Conservation (phyloP, 2,113 vertebrate species). For the Gymnarchus niloticus region DNA sequence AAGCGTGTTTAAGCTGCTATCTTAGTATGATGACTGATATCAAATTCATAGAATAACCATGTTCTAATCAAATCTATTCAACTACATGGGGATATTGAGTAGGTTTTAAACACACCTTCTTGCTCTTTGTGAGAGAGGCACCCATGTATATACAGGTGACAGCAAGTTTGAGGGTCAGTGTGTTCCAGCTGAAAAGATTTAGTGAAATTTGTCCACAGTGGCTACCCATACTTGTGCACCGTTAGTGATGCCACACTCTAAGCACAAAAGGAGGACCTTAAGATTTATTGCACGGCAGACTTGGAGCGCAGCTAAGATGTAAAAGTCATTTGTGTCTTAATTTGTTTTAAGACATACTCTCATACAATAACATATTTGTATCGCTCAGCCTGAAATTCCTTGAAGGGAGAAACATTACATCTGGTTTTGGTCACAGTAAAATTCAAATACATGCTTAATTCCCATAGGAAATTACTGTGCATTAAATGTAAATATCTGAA, state of each 20-base stretch:
- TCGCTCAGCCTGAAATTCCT: background rate
- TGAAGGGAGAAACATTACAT: constrained; percentile 29
- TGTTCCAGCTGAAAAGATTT: too few species aligned
- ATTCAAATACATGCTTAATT: constrained; percentile 38
- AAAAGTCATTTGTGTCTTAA: background rate
- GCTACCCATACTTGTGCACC: background rate
- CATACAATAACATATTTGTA: background rate
- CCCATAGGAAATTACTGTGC: constrained; percentile 29
- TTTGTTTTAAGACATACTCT: background rate
- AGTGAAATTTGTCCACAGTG: background rate
- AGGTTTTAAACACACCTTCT: too few species aligned
- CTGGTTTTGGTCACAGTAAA: constrained; percentile 59
- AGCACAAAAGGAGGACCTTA: background rate
- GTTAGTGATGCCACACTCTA: background rate
- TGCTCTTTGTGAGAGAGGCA: too few species aligned
- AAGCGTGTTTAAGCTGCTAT: too few species aligned
- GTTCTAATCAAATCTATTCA: too few species aligned
- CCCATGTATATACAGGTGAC: too few species aligned
- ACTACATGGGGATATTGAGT: too few species aligned
- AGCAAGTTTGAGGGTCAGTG: too few species aligned
- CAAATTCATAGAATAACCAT: too few species aligned
- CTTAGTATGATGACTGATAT: too few species aligned
- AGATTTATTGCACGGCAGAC: background rate
- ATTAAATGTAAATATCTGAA: constrained; percentile 25
- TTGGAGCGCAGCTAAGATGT: background rate